A percentile compares a stretch with the other conserved stretches of the same genome.
Conservation (phyloP, 1,140 invertebrate genomes). For the Agraylea sexmaculata region DNA sequence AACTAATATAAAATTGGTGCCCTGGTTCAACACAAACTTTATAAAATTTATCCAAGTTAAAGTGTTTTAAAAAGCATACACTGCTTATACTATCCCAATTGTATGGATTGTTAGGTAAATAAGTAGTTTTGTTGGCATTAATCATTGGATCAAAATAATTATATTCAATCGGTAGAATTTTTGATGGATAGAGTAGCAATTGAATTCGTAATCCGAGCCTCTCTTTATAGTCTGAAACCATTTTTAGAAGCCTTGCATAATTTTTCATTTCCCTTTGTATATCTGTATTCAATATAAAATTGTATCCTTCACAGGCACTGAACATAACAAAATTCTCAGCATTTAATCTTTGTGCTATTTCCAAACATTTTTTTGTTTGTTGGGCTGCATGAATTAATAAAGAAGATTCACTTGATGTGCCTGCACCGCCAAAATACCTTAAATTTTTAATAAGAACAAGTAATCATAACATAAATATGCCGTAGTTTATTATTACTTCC, state of each 20-base stretch:
- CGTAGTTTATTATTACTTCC: slow-evolving; percentile 31
- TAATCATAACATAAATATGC: not conserved
- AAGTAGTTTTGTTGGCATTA: too few relatives aligned
- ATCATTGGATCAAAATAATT: not conserved
- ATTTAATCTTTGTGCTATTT: slow-evolving; percentile 48
- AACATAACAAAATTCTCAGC: slow-evolving; percentile 51
- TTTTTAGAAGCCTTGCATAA: slow-evolving; percentile 48
- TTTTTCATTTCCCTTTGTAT: slow-evolving; percentile 47
- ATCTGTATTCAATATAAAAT: slow-evolving; percentile 47
- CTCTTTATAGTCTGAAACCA: slow-evolving; percentile 51
- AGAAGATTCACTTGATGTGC: slow-evolving; percentile 45
- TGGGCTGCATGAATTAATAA: slow-evolving; percentile 47
- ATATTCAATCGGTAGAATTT: slow-evolving; percentile 3
- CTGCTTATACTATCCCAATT: slow-evolving; percentile 53
- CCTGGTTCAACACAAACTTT: slow-evolving; percentile 51
- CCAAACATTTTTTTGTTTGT: slow-evolving; percentile 51
- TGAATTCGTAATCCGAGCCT: slow-evolving; percentile 51
- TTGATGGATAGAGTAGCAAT: slow-evolving; percentile 38
- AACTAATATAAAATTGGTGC: slow-evolving; percentile 40
- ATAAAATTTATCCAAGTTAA: slow-evolving; percentile 48
- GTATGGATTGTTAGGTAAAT: too few relatives aligned
- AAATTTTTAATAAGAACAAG: slow-evolving; percentile 9
- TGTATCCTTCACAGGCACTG: slow-evolving; percentile 49
- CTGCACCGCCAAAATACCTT: slow-evolving; percentile 49
- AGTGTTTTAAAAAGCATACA: slow-evolving; percentile 49